Conservation (phyloP, 2,113 vertebrate species). For the Triplophysa rosa region DNA sequence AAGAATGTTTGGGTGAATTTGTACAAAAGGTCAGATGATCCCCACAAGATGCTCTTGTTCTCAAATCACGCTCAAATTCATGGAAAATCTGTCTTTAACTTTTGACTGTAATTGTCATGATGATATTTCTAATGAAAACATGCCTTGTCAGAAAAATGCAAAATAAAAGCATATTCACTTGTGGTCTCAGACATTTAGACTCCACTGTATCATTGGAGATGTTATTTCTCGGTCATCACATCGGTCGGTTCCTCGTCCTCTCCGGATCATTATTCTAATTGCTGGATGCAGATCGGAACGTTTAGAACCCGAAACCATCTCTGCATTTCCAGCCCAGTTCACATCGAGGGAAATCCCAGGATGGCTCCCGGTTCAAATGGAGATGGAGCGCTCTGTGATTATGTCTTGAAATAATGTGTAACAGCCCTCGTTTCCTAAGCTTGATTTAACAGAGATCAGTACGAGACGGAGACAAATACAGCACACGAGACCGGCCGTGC, state of each 20-base stretch:
- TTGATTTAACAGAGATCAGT: conserved; percentile 39
- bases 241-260: conserved; percentile 53
- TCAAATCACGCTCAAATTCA: too few species aligned
- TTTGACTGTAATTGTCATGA: too few species aligned
- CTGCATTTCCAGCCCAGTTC: conserved; percentile 63
- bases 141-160: too few species aligned
- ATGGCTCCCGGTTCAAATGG: conserved; percentile 66
- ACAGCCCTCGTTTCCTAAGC: conserved; percentile 59
- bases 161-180: too few species aligned
- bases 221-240: conserved; percentile 21
- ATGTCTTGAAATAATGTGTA: conserved; percentile 79
- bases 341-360: conserved; percentile 76
- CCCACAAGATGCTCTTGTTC: too few species aligned
- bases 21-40: too few species aligned
- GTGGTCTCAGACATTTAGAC: too few species aligned
- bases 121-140: too few species aligned
- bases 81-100: too few species aligned
- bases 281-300: conserved; percentile 70
- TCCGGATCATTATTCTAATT: conserved; percentile 73
- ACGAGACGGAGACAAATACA: conserved; percentile 65
- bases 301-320: conserved; percentile 68
- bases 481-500: conserved; percentile 51
- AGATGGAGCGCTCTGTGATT: conserved; percentile 62
- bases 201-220: background rate
- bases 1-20: too few species aligned